A percentile compares a stretch with the other conserved stretches of the same genome.
Evolutionary conservation across 2,888 invertebrate species (phyloP).

Genomic region (Agrochola circellaris): DNA sequence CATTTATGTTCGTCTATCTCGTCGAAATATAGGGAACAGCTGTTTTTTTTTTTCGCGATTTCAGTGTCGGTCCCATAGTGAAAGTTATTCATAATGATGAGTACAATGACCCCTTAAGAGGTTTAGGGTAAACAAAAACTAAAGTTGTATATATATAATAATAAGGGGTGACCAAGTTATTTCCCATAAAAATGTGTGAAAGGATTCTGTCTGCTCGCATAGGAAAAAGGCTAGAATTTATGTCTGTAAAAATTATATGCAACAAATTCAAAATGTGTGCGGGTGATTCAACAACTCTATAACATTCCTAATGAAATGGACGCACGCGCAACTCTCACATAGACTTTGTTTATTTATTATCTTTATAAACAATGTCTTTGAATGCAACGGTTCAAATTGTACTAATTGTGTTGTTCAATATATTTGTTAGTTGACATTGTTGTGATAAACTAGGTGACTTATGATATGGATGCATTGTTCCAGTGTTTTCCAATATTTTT

Average conservation of each 20-base stretch:
- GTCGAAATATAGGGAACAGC: too few species aligned
- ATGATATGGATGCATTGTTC: background rate
- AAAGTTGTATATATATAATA: too few species aligned
- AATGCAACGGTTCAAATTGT: constrained; percentile 19
- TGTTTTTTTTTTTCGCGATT: too few species aligned
- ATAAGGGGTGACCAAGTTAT: background rate
- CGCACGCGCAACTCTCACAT: constrained; percentile 66
- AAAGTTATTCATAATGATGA: too few species aligned
- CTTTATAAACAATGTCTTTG: constrained; percentile 56
- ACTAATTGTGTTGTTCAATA: background rate
- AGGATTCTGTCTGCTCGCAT: too few species aligned
- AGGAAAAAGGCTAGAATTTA: background rate
- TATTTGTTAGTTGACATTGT: background rate
- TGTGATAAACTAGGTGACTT: background rate
- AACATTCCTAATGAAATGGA: constrained; percentile 9
- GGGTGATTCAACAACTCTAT: constrained; percentile 49
- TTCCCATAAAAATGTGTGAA: background rate
- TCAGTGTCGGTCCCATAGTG: too few species aligned
- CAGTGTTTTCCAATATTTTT: background rate
- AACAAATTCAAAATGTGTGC: background rate
- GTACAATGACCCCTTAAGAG: too few species aligned
- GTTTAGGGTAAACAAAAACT: too few species aligned
- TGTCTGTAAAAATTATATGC: background rate
- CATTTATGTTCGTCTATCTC: too few species aligned
- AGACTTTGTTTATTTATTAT: constrained; percentile 65